Base-by-base conservation (phyloP, 2,888 invertebrate genomes). In the Mechanitis messenoides region DNA sequence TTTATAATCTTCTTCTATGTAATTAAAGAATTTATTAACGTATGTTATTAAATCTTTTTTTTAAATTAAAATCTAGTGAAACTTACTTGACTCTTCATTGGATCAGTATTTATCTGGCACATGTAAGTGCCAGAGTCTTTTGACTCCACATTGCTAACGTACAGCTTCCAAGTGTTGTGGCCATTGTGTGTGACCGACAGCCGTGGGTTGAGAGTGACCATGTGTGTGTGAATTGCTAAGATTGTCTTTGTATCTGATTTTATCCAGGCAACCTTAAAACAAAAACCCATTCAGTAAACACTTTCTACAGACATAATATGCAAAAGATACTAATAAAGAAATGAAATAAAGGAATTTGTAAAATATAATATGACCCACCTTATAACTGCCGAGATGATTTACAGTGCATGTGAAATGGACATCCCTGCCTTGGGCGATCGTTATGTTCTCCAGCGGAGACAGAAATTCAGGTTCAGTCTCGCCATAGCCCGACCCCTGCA, bases 31-130 rank as follows among this genome's bases (percentile, higher is more conserved):
- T 35, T 35, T 35, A 35, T 35, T 20, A 20, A 20, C 20, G 20
- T 42, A 42, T 9, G 42, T 9, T 9, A 42, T 42, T 42, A 42
- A 42, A 3, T 7, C 1, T 9, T 35, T 35, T 35, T 5, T 35
- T 42, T 11, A 1, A 9, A 3, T 42, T 42, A 3, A 9, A 42
- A 9, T 9, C 11, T 9, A 42, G 9, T 42, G 9, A 2, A 7
- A 42, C 91, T 88, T 87, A 96, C 96, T 93, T 95, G 95, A 81
- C 95, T 95, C 82, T 93, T 93, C 96, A 96, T 96, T 53, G 96
- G 97, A 79, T 96, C 95, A 45, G 96, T 97, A 85, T 97, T 97
- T 76, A 97, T 94, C 89, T 97, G 97, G 85, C 97, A 97, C 96
- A 97, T 97, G 88, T 97, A 97, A 56, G 95, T 95, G 71, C 97